Percentiles rank a stretch among this genome's conserved stretches.
Evolutionary conservation across 2,797 vertebrate species (phyloP).

Genomic region (Lophotriccus pileatus): DNA sequence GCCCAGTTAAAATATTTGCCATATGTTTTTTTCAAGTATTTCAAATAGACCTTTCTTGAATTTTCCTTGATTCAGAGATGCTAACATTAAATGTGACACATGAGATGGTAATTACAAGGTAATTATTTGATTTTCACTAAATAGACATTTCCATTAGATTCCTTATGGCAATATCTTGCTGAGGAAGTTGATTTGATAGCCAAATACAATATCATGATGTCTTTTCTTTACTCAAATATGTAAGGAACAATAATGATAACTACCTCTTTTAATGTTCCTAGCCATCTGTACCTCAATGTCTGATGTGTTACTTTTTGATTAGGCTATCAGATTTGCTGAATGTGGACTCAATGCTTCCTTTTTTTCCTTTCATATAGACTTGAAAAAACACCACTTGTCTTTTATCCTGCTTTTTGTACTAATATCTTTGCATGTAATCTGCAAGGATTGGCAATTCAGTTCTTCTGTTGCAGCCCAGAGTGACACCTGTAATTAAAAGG

Average conservation of each 20-base stretch:
- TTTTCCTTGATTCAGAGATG: constrained; percentile 56
- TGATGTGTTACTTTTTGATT: constrained; percentile 25
- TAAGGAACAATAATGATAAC: constrained; percentile 20
- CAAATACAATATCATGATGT: constrained; percentile 38
- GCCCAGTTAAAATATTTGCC: constrained; percentile 62
- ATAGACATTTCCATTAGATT: constrained; percentile 27
- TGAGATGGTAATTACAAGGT: constrained; percentile 56
- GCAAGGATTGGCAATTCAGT: not conserved
- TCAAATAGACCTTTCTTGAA: constrained; percentile 40
- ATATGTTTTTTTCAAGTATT: constrained; percentile 36
- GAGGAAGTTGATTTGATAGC: constrained; percentile 57
- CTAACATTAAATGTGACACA: constrained; percentile 23
- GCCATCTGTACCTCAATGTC: not conserved
- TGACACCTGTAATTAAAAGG: constrained; percentile 46
- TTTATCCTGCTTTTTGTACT: not conserved
- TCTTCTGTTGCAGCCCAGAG: not conserved
- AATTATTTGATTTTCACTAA: constrained; percentile 61
- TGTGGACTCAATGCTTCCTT: not conserved
- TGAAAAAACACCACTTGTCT: not conserved
- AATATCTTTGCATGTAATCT: not conserved
- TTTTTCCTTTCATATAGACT: not conserved
- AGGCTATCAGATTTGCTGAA: constrained; percentile 8
- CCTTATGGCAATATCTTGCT: constrained; percentile 30
- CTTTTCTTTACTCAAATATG: constrained; percentile 2
- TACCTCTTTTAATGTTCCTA: constrained; percentile 14